A percentile compares a stretch with the other conserved stretches of the same genome.
Conservation (phyloP, 2,888 invertebrate species). For the Drosophila paramelanica region DNA sequence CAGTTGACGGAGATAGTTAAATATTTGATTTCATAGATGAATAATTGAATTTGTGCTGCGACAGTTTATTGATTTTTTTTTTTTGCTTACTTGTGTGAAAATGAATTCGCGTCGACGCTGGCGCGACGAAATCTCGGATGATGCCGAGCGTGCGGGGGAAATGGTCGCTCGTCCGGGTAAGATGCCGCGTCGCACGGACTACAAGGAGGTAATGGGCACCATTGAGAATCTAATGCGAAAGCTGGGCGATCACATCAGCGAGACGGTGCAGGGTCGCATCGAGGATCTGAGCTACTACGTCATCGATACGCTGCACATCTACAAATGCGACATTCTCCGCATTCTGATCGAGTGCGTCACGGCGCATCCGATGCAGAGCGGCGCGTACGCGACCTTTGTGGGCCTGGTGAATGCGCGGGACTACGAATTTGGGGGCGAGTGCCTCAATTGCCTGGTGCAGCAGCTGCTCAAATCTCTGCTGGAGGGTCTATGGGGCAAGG, state of each 20-base stretch:
- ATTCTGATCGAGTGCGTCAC: slow-evolving; percentile 96
- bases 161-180: slow-evolving; percentile 12
- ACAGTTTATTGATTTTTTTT: not conserved
- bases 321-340: slow-evolving; percentile 94
- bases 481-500: slow-evolving; percentile 94
- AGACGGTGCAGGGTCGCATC: slow-evolving; percentile 96
- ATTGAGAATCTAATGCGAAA: slow-evolving; percentile 31
- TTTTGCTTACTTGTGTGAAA: slow-evolving; percentile 1
- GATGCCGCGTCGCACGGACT: slow-evolving; percentile 4
- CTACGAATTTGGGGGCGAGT: slow-evolving; percentile 98
- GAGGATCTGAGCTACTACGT: slow-evolving; percentile 97
- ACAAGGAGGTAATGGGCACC: slow-evolving; percentile 5
- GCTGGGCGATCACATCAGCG: slow-evolving; percentile 96
- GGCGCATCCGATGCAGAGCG: slow-evolving; percentile 97
- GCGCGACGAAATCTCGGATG: slow-evolving; percentile 8
- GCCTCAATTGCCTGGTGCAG: slow-evolving; percentile 96
- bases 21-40: not conserved
- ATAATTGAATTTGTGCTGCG: not conserved
- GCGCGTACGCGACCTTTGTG: slow-evolving; percentile 98
- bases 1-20: not conserved
- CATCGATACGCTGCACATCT: slow-evolving; percentile 95
- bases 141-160: not conserved
- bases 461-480: slow-evolving; percentile 95
- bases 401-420: slow-evolving; percentile 98
- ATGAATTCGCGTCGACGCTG: slow-evolving; percentile 36